Evolutionary conservation across 2,113 vertebrate species (phyloP).

Genomic region (Muscicapa adusta): DNA sequence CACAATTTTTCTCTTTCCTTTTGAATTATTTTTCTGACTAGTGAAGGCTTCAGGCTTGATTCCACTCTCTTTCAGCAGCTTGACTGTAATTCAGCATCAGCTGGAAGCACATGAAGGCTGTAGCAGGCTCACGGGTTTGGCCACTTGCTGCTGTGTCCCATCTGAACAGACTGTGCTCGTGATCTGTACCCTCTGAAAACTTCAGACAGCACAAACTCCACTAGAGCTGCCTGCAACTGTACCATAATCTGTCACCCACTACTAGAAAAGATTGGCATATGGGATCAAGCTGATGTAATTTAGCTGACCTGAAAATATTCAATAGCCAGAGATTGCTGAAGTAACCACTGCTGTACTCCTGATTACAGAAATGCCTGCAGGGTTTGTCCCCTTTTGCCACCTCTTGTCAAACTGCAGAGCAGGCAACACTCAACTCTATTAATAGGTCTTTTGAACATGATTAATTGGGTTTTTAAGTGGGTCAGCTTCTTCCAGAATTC

Average conservation of each 20-base stretch:
- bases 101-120: background rate
- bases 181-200: background rate
- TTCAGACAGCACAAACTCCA: background rate
- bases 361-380: background rate
- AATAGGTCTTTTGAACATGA: constrained; percentile 12
- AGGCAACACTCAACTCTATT: background rate
- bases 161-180: background rate
- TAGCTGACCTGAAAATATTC: background rate
- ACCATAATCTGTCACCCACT: background rate
- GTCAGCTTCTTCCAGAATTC: constrained; percentile 8
- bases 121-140: background rate
- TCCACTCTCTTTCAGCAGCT: background rate
- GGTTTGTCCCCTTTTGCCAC: background rate
- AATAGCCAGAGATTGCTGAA: background rate
- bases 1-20: background rate
- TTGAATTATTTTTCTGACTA: background rate
- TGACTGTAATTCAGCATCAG: background rate
- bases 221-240: background rate
- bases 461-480: constrained; percentile 23
- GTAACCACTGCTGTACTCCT: background rate
- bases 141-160: background rate
- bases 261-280: background rate
- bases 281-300: background rate
- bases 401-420: constrained; percentile 9
- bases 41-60: background rate